Base-by-base conservation (phyloP, 2,797 vertebrate species). In the Peromyscus aztecus region DNA sequence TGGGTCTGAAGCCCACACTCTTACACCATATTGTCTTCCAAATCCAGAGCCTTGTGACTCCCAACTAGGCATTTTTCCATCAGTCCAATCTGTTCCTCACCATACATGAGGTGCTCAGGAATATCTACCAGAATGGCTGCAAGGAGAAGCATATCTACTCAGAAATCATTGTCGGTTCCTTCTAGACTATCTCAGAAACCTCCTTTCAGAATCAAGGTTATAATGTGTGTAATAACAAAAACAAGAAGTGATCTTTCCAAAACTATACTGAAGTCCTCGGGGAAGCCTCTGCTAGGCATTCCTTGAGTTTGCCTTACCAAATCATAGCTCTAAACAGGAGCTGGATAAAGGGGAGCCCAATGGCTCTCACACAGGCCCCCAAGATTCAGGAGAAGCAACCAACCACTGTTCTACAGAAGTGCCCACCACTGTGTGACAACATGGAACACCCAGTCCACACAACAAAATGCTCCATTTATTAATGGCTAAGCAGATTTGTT, bases 171-270 rank as follows among this genome's bases (percentile, higher is more conserved):
- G 49, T 43, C 94, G 81, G 57, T 65, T 31, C 52, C 77, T 71
- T 82, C 57, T 77, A 85, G 59, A 92, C 78, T 95, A 80, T 16
- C 19, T 61, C 57, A 94, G 88, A 88, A 96, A 83, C 75, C 40
- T 91, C 24, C 37, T 46, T 80, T 95, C 49, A 76, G 37, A 87
- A 81, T 46, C 19, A 78, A 83, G 19, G 24, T 19, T 31, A 17
- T 65, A 27, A 12, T 29, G 81, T 65, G 37, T n/a, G 8, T 2
- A 2, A 52, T 21, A 24, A 49, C 43, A 46, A 34, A 40, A 90
- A 17, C 65, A 34, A 0, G 0, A 31, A 17, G 43, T 27, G 46
- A 5, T 16, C 21, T 61, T 69, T 34, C 65, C n/a, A 21, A 65
- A 69, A 55, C 49, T 19, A 23, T 21, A n/a, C 21, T 31, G 49